phyloP scores from a whole-genome alignment of 2,888 invertebrate species.

The Tetheella fluctuosa region DNA sequence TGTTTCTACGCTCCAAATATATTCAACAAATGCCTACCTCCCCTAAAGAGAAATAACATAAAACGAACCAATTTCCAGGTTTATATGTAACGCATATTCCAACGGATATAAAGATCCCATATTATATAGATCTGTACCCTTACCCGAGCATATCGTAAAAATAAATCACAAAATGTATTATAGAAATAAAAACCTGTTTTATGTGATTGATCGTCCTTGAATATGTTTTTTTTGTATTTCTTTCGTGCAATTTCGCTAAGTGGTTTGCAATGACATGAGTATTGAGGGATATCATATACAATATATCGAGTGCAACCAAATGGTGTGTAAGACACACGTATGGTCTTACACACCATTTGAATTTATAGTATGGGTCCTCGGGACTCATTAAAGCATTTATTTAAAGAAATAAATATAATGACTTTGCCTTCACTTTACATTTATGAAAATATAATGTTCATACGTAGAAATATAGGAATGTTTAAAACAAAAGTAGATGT shows the following conservation, averaged over 20 bases:
- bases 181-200: slow-evolving; percentile 4
- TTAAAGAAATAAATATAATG: too few relatives aligned
- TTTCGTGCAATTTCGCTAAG: background rate
- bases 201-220: background rate
- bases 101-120: background rate
- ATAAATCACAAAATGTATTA: slow-evolving; percentile 6
- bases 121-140: background rate
- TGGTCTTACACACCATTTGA: too few relatives aligned
- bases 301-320: too few relatives aligned
- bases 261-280: too few relatives aligned
- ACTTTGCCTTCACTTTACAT: too few relatives aligned
- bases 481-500: too few relatives aligned
- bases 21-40: background rate
- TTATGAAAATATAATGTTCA: too few relatives aligned
- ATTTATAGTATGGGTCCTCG: too few relatives aligned
- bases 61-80: background rate
- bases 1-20: background rate
- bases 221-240: background rate
- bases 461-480: too few relatives aligned
- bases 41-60: background rate
- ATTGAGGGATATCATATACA: too few relatives aligned
- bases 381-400: too few relatives aligned
- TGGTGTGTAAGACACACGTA: too few relatives aligned
- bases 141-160: background rate
- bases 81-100: background rate